These are phyloP conservation scores for Melanotaenia trifasciata DNA, from an alignment of 2,797 vertebrate species.

Conservation along the genomic window DNA sequence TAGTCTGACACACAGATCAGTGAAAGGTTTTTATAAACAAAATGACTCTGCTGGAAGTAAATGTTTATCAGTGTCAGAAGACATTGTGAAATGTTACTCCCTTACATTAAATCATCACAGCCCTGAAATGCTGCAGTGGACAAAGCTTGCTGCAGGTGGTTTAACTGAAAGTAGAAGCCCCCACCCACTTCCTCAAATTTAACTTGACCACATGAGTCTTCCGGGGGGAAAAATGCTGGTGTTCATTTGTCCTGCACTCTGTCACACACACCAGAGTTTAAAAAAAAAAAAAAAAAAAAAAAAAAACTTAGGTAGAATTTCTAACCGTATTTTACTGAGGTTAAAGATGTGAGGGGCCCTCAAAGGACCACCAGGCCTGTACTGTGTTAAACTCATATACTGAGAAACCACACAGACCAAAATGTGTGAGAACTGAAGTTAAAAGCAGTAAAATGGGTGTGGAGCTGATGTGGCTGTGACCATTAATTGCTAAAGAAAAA, in stretches of 20 bases:
- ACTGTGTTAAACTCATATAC: slow-evolving; percentile 42
- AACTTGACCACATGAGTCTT: slow-evolving; percentile 66
- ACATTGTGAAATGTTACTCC: not conserved
- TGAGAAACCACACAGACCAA: slow-evolving; percentile 74
- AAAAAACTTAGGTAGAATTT: slow-evolving; percentile 32
- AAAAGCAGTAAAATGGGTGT: slow-evolving; percentile 32
- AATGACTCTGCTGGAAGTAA: not conserved
- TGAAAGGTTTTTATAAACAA: not conserved
- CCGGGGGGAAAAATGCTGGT: slow-evolving; percentile 30
- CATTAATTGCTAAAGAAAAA: slow-evolving; percentile 20
- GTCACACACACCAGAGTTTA: slow-evolving; percentile 14
- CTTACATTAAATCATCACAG: not conserved
- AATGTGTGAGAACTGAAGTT: slow-evolving; percentile 46
- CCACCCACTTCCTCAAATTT: slow-evolving; percentile 49
- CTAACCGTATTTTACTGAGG: slow-evolving; percentile 61
- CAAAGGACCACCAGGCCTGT: slow-evolving; percentile 45
- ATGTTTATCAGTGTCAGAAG: not conserved
- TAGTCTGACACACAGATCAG: not conserved
- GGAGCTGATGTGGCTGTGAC: slow-evolving; percentile 5
- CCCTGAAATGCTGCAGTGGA: slow-evolving; percentile 24
- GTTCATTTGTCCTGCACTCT: slow-evolving; percentile 44
- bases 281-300: too few relatives aligned
- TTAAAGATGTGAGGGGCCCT: slow-evolving; percentile 71
- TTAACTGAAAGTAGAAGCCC: slow-evolving; percentile 56
- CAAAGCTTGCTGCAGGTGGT: slow-evolving; percentile 49